Conservation (phyloP, 2,797 vertebrate species). For the Prionace glauca region DNA sequence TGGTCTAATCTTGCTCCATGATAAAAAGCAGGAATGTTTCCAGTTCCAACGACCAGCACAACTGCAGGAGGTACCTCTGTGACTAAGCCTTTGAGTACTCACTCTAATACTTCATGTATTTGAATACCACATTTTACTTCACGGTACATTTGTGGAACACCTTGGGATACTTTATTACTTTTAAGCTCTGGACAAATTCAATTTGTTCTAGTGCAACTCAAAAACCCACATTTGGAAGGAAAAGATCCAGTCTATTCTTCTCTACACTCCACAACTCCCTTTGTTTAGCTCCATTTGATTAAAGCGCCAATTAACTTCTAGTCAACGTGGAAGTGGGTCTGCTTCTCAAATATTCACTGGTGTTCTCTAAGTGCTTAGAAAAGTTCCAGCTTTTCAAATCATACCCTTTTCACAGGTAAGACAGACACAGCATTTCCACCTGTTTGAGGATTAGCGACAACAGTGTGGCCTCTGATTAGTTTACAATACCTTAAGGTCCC, state of each 20-base stretch:
- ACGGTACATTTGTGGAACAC: background rate
- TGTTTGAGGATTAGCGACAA: background rate
- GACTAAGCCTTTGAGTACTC: background rate
- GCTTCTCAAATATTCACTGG: background rate
- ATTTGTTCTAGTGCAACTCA: background rate
- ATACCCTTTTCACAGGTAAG: background rate
- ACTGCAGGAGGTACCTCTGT: background rate
- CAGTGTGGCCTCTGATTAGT: no score
- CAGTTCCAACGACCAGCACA: no score
- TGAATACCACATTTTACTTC: background rate
- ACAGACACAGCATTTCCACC: background rate
- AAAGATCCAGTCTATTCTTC: background rate
- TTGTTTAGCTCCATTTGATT: background rate
- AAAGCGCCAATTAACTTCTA: background rate
- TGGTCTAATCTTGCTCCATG: no score
- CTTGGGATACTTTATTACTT: background rate
- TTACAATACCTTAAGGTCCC: slow-evolving; percentile 85
- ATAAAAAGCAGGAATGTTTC: no score
- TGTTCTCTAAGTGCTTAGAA: background rate
- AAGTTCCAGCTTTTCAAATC: background rate
- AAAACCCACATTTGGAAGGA: background rate
- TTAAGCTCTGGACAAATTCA: background rate
- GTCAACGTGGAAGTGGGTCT: no score
- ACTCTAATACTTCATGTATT: background rate
- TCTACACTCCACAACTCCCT: background rate